Base-by-base conservation (phyloP, 2,888 invertebrate species). In the Athripsodes cinereus region DNA sequence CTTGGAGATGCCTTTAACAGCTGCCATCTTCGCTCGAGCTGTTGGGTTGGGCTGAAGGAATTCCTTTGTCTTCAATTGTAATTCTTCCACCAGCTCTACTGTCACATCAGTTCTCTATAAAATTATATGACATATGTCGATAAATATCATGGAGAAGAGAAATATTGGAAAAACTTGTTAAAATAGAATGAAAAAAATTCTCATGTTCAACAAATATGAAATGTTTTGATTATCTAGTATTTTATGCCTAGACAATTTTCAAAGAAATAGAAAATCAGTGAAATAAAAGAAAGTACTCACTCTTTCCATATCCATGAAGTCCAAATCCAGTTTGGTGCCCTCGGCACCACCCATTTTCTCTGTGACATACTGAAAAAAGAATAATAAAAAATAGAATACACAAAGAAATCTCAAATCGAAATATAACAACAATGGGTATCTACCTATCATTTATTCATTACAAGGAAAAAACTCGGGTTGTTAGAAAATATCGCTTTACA, bases 311-410 rank as follows among this genome's bases (percentile, higher is more conserved):
- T 98, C 97, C 81, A 92, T 85, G 75, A 97, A 99, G 71, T 98
- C 97, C 77, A 97, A 87, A 79, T 98, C 98, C 72, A 99, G 84
- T 79, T 97, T 97, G 67, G 99, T 99, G 76, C 98, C 97, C 79
- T 99, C 98, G 66, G 97, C 99, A 74, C 98, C 97, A 65, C 99
- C 99, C 88, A 99, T 97, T 81, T 99, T 98, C 79, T 99, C 99
- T 73, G 96, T 97, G 84, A 99, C 91, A 85, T 96, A 99, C 96
- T 96, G 83, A 60, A 84, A 86, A 70, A 74, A 71, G 10, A 26
- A 26, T 3, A 26, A 26, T 6, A 26, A 3, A 10, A 26, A 26
- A 26, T 26, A 26, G 26, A 26, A 26, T n/a, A n/a, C n/a, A n/a
- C n/a, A n/a, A n/a, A n/a, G n/a, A n/a, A n/a, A n/a, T n/a, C n/a